Base-by-base conservation (phyloP, 2,113 vertebrate species). In the Poecilia latipinna region DNA sequence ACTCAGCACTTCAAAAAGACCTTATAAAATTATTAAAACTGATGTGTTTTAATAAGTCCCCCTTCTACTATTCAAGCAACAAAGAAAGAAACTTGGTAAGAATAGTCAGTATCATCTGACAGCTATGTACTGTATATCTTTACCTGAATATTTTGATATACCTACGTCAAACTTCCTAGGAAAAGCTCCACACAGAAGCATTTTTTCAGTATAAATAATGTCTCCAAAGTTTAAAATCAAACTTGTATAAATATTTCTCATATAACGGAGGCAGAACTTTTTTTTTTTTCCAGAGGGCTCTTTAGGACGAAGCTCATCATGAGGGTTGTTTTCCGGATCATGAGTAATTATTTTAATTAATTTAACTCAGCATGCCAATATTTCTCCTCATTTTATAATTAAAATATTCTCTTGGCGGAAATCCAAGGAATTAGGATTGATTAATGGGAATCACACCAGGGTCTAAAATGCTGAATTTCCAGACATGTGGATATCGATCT, bases 331-430 rank as follows among this genome's bases (percentile, higher is more conserved):
- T 57, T n/a, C 22, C 0, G 22, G 19, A 57, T n/a, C 24, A n/a
- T 57, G 51, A 57, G 51, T 57, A n/a, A 57, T 57, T n/a, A 57
- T 57, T 57, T 57, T n/a, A 57, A 57, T 57, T 57, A 24, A 57
- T 57, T 57, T n/a, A 22, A 7, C 22, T n/a, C 51, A 57, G 17
- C 51, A 57, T 57, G 24, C 22, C 51, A 24, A 57, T 57, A 57
- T 24, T 57, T 57, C 51, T 57, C 24, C 51, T 37, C 24, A n/a
- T 57, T 3, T n/a, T n/a, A n/a, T 17, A 11, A 57, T 57, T 57
- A 57, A 57, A 54, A 57, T 57, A 57, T n/a, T 57, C 5, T 57
- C 19, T 24, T 57, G 51, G 22, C 2, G 2, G 51, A n/a, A 57
- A 57, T 57, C 51, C 51, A 57, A n/a, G 51, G 51, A 57, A 24